Conservation (phyloP, 2,113 vertebrate genomes). For the Cnemophilus loriae region DNA sequence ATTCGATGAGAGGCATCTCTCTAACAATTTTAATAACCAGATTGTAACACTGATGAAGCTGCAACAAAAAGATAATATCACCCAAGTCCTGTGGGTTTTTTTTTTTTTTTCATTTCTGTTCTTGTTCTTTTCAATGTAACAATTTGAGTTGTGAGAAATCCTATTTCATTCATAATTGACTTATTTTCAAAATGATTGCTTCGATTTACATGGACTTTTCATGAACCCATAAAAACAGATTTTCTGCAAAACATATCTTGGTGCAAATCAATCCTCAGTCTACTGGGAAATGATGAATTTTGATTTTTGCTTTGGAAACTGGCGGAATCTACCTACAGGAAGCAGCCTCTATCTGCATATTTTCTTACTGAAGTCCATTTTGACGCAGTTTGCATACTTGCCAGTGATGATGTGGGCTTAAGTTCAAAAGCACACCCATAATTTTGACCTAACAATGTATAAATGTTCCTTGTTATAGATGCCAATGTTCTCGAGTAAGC, state of each 20-base stretch:
- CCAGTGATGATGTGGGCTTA: neutral
- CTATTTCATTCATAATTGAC: neutral
- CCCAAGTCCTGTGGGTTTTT: neutral
- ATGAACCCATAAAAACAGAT: neutral
- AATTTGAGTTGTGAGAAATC: neutral
- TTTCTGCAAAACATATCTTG: neutral
- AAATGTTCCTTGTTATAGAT: neutral
- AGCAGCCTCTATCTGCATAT: neutral
- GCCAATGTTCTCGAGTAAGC: neutral
- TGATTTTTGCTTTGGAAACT: neutral
- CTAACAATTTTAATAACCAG: neutral
- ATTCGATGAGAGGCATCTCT: accelerated
- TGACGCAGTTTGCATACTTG: neutral
- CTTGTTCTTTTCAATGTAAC: neutral
- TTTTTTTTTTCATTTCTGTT: neutral
- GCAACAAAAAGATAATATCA: neutral
- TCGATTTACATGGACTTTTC: neutral
- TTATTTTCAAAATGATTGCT: neutral
- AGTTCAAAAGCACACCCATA: neutral
- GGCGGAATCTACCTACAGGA: neutral
- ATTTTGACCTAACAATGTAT: neutral
- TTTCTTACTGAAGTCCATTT: neutral
- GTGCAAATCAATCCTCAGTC: neutral
- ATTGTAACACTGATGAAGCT: neutral
- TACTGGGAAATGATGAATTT: neutral